Evolutionary conservation across 2,113 vertebrate species (phyloP).

Genomic region (Brachypodius melanocephalos): DNA sequence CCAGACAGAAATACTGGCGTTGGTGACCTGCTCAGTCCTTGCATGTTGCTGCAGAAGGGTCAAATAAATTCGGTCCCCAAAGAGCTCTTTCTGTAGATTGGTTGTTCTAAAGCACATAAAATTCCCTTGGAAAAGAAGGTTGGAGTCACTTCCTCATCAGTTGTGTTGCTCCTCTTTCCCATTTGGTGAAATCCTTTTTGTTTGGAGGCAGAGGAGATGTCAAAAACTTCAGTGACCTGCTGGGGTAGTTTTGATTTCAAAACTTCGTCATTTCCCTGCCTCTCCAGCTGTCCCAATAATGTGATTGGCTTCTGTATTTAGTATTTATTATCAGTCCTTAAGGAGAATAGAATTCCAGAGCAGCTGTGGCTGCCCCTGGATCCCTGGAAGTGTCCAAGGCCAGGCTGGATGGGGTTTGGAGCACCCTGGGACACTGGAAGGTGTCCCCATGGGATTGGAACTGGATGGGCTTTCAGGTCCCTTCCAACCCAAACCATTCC

Average conservation of each 20-base stretch:
- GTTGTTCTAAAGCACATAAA: not conserved
- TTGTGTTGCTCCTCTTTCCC: not conserved
- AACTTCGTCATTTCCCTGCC: not conserved
- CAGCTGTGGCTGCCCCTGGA: not conserved
- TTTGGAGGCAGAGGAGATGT: not conserved
- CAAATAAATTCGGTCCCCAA: not conserved
- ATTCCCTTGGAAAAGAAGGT: not conserved
- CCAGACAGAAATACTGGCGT: too few species aligned
- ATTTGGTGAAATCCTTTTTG: not conserved
- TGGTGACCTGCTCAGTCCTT: not conserved
- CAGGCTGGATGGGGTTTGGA: not conserved
- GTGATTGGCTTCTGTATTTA: not conserved
- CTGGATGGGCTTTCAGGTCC: not conserved
- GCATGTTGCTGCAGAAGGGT: not conserved
- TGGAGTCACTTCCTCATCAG: not conserved
- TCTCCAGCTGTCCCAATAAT: not conserved
- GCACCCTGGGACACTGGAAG: fast-evolving
- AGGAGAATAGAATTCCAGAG: not conserved
- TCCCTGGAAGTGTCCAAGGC: not conserved
- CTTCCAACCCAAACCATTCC: not conserved
- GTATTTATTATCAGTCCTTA: not conserved
- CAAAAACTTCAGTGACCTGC: not conserved
- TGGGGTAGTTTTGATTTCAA: not conserved
- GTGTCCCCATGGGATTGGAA: not conserved
- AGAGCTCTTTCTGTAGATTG: not conserved